Conservation (phyloP, 2,888 invertebrate genomes). For the Tipula lateralis region DNA sequence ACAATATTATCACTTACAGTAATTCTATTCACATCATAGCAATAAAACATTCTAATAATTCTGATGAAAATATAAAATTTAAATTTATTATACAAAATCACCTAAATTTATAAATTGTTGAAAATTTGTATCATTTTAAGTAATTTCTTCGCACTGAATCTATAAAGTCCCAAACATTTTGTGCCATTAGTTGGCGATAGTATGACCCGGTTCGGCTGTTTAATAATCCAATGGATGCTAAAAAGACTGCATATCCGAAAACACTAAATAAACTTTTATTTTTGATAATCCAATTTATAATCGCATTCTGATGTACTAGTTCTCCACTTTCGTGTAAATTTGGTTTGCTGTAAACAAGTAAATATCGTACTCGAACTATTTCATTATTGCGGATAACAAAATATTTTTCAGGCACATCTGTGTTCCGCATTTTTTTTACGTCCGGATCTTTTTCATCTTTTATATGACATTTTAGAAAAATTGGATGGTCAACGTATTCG, state of each 20-base stretch:
- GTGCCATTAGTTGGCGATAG: slow-evolving; percentile 42
- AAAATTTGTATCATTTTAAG: neutral
- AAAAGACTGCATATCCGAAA: slow-evolving; percentile 58
- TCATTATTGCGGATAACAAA: slow-evolving; percentile 73
- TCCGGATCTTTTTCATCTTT: slow-evolving; percentile 38
- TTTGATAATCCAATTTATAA: slow-evolving; percentile 54
- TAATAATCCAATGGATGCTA: slow-evolving; percentile 60
- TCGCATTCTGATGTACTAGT: neutral
- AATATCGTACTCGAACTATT: slow-evolving; percentile 66
- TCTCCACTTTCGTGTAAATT: neutral
- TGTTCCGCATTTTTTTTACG: slow-evolving; percentile 36
- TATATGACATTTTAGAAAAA: slow-evolving; percentile 56
- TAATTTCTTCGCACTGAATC: neutral
- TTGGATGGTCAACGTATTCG: slow-evolving; percentile 70
- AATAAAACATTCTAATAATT: neutral
- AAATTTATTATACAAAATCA: neutral
- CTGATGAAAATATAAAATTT: neutral
- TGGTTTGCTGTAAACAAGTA: slow-evolving; percentile 63
- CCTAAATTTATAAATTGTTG: neutral
- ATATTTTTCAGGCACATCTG: slow-evolving; percentile 60
- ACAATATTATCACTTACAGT: no score
- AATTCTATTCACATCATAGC: neutral
- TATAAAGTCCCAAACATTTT: neutral
- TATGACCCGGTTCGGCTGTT: slow-evolving; percentile 61
- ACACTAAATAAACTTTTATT: slow-evolving; percentile 60